phyloP scores from a whole-genome alignment of 2,113 vertebrate species.

The Oryzias melastigma region DNA sequence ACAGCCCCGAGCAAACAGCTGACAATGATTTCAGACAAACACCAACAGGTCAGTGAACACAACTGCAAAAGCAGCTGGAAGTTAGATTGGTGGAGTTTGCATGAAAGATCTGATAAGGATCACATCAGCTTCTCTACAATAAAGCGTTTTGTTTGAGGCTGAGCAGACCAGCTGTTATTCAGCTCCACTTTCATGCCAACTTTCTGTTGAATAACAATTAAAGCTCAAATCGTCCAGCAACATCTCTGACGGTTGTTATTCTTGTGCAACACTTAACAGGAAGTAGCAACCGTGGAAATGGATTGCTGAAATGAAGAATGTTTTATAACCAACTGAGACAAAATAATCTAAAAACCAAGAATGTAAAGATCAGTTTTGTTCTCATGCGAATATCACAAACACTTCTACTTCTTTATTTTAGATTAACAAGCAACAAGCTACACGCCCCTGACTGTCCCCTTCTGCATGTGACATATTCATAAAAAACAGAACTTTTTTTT shows the following conservation, averaged over 20 bases:
- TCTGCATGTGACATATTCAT: too few species aligned
- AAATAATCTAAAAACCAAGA: too few species aligned
- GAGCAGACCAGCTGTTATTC: background rate
- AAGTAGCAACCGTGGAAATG: background rate
- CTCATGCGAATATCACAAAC: too few species aligned
- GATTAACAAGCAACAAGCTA: too few species aligned
- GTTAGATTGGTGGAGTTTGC: conserved; percentile 28
- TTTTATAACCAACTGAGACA: too few species aligned
- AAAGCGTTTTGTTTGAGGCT: background rate
- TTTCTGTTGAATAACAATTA: background rate
- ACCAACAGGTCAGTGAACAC: background rate
- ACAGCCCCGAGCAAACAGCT: background rate
- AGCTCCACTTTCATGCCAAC: background rate
- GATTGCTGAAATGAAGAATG: background rate
- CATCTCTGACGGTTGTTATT: background rate
- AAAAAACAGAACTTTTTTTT: too few species aligned
- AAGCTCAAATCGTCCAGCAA: background rate
- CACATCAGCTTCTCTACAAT: conserved; percentile 30
- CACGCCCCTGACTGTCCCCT: too few species aligned
- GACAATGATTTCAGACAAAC: background rate
- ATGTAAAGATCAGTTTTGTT: too few species aligned
- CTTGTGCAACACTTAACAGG: conserved; percentile 12
- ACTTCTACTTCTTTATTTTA: too few species aligned
- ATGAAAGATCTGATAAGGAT: conserved; percentile 3
- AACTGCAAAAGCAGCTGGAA: background rate